A percentile compares a stretch with the other conserved stretches of the same genome.
Conservation (phyloP, 1,140 invertebrate genomes). For the Hyposmocoma kahamanoa region DNA sequence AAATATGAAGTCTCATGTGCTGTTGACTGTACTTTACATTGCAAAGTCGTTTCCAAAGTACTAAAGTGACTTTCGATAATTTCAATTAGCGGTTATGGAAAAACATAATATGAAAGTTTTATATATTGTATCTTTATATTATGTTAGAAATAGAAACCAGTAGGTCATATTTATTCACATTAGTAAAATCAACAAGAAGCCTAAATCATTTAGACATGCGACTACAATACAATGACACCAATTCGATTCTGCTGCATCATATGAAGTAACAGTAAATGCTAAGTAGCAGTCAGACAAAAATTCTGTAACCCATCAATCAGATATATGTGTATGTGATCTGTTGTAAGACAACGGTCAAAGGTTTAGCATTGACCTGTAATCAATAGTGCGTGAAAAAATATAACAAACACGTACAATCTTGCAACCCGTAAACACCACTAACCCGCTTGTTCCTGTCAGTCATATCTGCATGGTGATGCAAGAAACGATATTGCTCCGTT, state of each 20-base stretch:
- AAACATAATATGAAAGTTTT: too few species aligned
- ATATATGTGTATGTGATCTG: not conserved
- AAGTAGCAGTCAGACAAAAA: not conserved
- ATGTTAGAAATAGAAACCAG: too few species aligned
- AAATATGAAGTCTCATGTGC: too few species aligned
- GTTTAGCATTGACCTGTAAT: conserved; percentile 29
- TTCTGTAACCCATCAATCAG: not conserved
- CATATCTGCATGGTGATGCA: conserved; percentile 13
- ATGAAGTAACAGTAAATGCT: not conserved
- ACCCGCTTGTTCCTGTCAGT: conserved; percentile 49
- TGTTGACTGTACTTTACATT: too few species aligned
- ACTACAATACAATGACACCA: too few species aligned
- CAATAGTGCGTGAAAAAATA: conserved; percentile 24
- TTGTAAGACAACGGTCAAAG: conserved; percentile 27
- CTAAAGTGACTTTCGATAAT: too few species aligned
- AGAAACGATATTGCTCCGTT: conserved; percentile 11
- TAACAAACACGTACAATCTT: conserved; percentile 24
- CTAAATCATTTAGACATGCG: too few species aligned
- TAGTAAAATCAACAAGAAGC: too few species aligned
- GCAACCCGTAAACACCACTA: conserved; percentile 20
- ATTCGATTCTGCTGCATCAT: not conserved
- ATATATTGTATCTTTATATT: too few species aligned
- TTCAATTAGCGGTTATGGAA: too few species aligned
- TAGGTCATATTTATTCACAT: too few species aligned
- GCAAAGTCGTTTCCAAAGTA: too few species aligned